These are phyloP conservation scores for Pycnonotus jocosus DNA, from an alignment of 2,113 vertebrate genomes.

Conservation along the genomic window DNA sequence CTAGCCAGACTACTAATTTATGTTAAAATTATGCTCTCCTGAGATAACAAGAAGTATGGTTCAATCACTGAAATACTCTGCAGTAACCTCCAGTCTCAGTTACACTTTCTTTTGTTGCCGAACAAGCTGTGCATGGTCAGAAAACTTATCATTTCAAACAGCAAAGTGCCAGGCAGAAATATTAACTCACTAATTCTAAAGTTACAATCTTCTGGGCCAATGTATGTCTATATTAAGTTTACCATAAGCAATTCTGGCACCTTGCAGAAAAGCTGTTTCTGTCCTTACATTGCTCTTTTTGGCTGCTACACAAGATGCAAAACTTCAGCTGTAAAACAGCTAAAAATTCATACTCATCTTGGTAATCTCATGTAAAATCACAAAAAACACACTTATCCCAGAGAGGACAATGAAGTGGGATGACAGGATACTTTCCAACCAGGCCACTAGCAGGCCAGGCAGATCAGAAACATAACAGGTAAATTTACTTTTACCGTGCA, in stretches of 20 bases:
- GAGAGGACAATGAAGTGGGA: not conserved
- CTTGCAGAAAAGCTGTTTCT: not conserved
- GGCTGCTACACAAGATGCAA: not conserved
- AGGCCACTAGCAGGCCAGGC: not conserved
- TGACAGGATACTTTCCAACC: not conserved
- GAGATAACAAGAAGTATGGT: not conserved
- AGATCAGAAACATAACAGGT: not conserved
- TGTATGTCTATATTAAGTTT: not conserved
- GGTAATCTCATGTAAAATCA: not conserved
- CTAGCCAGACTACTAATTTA: constrained; percentile 40
- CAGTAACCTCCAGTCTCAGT: not conserved
- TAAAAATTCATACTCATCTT: not conserved
- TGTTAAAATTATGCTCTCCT: constrained; percentile 47
- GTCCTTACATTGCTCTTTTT: not conserved
- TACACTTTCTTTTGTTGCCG: constrained; percentile 20
- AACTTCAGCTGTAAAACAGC: not conserved
- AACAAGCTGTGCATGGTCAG: not conserved
- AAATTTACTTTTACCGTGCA: not conserved
- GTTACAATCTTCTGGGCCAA: not conserved
- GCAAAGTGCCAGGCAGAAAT: not conserved
- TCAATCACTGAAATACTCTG: not conserved
- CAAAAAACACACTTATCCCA: not conserved
- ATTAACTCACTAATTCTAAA: not conserved
- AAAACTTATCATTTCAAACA: not conserved
- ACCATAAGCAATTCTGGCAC: not conserved